Base-by-base conservation (phyloP, 1,140 invertebrate species). In the Calosoma granatense region DNA sequence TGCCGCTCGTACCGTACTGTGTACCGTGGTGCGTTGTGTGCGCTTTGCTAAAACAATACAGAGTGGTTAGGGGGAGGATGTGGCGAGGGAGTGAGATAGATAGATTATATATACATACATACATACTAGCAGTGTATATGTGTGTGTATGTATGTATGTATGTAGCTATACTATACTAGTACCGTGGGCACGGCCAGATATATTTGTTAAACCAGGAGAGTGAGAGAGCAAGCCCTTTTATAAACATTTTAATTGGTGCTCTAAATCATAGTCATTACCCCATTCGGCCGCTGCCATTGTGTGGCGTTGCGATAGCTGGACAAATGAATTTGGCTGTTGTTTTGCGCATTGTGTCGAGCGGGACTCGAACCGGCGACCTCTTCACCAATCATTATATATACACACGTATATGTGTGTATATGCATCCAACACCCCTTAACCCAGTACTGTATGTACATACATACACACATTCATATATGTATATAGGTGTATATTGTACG, bases 181-280 rank as follows among this genome's bases (percentile, higher is more conserved):
- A n/a, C n/a, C n/a, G n/a, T n/a, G n/a, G n/a, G n/a, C n/a, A n/a
- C n/a, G 57, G 54, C 22, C 57, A 60, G 61, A 63, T 63, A 60
- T 63, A 63, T 63, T 63, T 63, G 59, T 63, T 60, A 60, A 60
- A 30, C 55, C 57, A 57, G 59, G 59, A 47, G 15, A 59, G 61
- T 6, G 14, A 30, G 26, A 30, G 26, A 30, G 26, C 4, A 6
- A 17, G 56, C 59, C 55, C 61, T 61, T 63, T 63, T 63, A 63
- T 63, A 63, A 63, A 63, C 61, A 63, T 60, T 63, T 63, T 63
- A 63, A 63, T 63, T 63, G 61, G 61, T 61, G 57, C 60, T 57
- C 61, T 63, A 63, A 63, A 63, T 63, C 61, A 63, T 60, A 62
- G 61, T 62, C 61, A 62, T 62, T 62, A 62, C 61, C 61, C 41